Percentiles rank a stretch among this genome's conserved stretches.
Evolutionary conservation across 1,140 invertebrate species (phyloP).

Genomic region (Copidosoma floridanum): DNA sequence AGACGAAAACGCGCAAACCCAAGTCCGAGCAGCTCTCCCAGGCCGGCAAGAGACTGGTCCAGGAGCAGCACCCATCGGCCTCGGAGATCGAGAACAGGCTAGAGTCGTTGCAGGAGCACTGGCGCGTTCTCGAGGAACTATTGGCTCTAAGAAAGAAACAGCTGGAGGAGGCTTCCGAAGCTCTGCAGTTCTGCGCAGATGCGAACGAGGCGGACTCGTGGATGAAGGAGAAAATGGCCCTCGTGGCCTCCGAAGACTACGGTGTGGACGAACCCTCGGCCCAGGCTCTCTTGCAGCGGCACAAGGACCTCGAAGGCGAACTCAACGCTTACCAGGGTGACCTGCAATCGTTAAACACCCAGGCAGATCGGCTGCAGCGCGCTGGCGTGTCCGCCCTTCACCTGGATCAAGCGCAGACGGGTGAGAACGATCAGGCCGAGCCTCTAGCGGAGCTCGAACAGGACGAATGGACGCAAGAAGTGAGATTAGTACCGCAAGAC

Average conservation of each 20-base stretch:
- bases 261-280: constrained; percentile 89
- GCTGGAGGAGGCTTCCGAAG: constrained; percentile 90
- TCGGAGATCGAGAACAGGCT: constrained; percentile 77
- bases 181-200: constrained; percentile 92
- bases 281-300: constrained; percentile 79
- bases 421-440: constrained; percentile 72
- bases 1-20: constrained; percentile 81
- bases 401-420: constrained; percentile 32
- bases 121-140: constrained; percentile 82
- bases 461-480: constrained; percentile 74
- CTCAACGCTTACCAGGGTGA: constrained; percentile 88
- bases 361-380: constrained; percentile 78
- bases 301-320: constrained; percentile 87
- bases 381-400: constrained; percentile 72
- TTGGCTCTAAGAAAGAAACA: constrained; percentile 80
- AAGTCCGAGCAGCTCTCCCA: constrained; percentile 77
- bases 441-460: constrained; percentile 64
- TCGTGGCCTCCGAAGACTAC: constrained; percentile 84
- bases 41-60: constrained; percentile 72
- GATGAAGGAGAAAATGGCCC: constrained; percentile 89
- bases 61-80: constrained; percentile 73
- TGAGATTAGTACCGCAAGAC: constrained; percentile 80
- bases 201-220: constrained; percentile 97
- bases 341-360: constrained; percentile 80
- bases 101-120: constrained; percentile 79